Evolutionary conservation across 2,888 invertebrate genomes (phyloP).

Genomic region (Eupithecia tripunctaria): DNA sequence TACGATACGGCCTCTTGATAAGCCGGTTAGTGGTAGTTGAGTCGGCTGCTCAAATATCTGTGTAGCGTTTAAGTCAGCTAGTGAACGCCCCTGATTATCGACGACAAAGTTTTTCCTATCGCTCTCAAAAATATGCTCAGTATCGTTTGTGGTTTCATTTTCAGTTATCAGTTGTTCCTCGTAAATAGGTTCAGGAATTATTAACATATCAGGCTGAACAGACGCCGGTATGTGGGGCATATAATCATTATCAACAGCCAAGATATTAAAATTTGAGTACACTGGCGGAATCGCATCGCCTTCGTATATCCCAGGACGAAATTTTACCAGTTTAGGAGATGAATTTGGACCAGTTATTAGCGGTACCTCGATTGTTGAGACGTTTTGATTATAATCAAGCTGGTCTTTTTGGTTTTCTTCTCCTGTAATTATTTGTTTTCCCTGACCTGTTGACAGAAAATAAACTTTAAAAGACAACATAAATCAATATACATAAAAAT

Average conservation of each 20-base stretch:
- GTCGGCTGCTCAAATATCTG: background rate
- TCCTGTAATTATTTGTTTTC: background rate
- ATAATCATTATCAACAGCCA: constrained; percentile 19
- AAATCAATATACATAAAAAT: background rate
- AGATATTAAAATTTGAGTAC: constrained; percentile 25
- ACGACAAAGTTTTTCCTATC: background rate
- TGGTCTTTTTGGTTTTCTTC: constrained; percentile 4
- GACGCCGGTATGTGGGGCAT: background rate
- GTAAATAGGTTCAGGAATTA: constrained; percentile 16
- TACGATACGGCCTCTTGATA: constrained; percentile 4
- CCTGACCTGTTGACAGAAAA: background rate
- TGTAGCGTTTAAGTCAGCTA: background rate
- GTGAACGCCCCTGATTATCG: background rate
- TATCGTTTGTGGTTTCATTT: background rate
- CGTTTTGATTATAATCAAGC: constrained; percentile 3
- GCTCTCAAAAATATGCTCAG: background rate
- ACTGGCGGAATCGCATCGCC: constrained; percentile 29
- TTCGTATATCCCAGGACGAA: constrained; percentile 26
- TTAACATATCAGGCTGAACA: constrained; percentile 19
- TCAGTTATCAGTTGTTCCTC: background rate
- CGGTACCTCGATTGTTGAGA: constrained; percentile 18
- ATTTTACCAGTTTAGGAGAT: constrained; percentile 17
- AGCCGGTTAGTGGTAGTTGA: background rate
- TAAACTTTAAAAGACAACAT: too few species aligned
- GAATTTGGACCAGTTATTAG: constrained; percentile 20